These are phyloP conservation scores for Sphyrna mokarran DNA, from an alignment of 2,113 vertebrate genomes.

Conservation along the genomic window DNA sequence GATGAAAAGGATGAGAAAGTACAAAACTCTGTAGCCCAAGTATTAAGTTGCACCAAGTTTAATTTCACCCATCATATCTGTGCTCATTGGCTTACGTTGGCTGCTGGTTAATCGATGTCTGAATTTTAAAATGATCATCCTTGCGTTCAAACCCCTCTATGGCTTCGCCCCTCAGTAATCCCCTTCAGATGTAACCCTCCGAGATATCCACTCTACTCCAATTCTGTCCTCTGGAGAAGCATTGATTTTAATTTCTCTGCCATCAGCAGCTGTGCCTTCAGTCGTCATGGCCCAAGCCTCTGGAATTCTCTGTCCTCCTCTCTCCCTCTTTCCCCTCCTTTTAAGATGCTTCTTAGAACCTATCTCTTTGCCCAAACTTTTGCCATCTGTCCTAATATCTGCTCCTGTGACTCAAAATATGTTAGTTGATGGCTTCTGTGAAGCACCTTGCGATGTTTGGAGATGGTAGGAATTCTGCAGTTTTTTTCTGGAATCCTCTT, in stretches of 20 bases:
- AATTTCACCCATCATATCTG: too few relatives aligned
- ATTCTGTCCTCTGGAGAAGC: neutral
- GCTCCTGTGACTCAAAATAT: neutral
- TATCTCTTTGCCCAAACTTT: neutral
- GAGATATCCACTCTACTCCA: neutral
- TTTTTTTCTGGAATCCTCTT: neutral
- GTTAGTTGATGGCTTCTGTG: neutral
- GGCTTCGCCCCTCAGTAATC: neutral
- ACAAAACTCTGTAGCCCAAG: neutral
- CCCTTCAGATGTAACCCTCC: neutral
- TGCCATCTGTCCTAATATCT: neutral
- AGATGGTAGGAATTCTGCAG: neutral
- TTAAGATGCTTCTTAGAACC: neutral
- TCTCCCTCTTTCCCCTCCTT: neutral
- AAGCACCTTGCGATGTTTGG: neutral
- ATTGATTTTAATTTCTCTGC: too few relatives aligned
- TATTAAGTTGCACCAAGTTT: neutral
- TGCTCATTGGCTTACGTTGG: too few relatives aligned
- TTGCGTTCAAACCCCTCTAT: neutral
- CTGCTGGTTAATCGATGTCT: neutral
- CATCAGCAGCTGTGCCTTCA: neutral
- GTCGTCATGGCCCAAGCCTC: neutral
- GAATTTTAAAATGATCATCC: neutral
- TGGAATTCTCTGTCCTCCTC: neutral
- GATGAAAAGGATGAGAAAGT: neutral